Conservation (phyloP, 2,113 vertebrate genomes). For the Anas platyrhynchos region DNA sequence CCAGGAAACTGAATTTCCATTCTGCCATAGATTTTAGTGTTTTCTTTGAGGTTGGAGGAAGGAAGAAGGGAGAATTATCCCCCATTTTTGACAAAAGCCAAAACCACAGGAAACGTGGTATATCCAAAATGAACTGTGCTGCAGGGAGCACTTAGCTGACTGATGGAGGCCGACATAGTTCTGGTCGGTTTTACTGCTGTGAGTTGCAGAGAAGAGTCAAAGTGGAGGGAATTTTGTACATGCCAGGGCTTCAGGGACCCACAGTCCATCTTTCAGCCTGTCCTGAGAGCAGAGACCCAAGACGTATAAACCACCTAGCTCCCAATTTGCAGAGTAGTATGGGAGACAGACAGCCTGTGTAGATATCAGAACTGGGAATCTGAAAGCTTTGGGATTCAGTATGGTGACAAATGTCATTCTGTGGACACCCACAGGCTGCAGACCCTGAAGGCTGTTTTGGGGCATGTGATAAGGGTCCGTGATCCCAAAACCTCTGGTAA, state of each 20-base stretch:
- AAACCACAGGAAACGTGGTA: neutral
- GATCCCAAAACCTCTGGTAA: neutral
- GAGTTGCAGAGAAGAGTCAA: conserved; percentile 8
- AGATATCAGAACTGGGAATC: neutral
- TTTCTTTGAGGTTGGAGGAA: conserved; percentile 49
- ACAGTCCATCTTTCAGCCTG: neutral
- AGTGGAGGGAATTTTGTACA: neutral
- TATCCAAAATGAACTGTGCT: neutral
- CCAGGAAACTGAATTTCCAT: neutral
- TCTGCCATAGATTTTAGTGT: conserved; percentile 30
- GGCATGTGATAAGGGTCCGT: neutral
- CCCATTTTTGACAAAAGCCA: conserved; percentile 43
- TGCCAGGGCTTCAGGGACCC: neutral
- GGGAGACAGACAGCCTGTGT: neutral
- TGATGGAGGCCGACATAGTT: conserved; percentile 20
- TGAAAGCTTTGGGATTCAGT: neutral
- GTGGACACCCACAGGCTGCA: neutral
- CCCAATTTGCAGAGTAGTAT: neutral
- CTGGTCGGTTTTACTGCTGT: conserved; percentile 27
- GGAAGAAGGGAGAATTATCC: conserved; percentile 26
- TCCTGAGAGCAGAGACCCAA: neutral
- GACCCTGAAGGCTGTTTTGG: neutral
- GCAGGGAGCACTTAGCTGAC: neutral
- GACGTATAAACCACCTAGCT: neutral
- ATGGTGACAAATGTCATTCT: neutral